Percentiles rank a stretch among this genome's conserved stretches.
phyloP scores from a whole-genome alignment of 2,113 vertebrate species.

The Alethe castanea region DNA sequence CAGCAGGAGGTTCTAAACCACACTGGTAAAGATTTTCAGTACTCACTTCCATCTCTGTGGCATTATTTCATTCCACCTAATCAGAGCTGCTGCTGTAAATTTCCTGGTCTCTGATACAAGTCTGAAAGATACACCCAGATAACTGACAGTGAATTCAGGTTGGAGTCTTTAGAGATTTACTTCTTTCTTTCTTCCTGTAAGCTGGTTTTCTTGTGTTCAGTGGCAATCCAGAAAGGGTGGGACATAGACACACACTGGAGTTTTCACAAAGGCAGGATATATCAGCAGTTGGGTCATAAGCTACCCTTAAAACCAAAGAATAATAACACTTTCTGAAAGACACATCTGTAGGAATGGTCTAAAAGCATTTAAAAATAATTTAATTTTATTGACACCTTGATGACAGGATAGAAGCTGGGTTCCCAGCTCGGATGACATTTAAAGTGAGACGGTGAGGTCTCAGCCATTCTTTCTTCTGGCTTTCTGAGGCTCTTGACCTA shows the following conservation, averaged over 20 bases:
- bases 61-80: slow-evolving; percentile 9
- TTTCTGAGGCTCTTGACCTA: background rate
- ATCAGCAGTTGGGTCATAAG: background rate
- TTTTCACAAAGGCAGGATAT: background rate
- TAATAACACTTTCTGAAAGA: background rate
- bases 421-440: background rate
- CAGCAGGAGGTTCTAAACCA: background rate
- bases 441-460: background rate
- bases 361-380: background rate
- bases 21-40: background rate
- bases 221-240: background rate
- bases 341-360: background rate
- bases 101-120: background rate
- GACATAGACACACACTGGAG: background rate
- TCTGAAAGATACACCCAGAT: background rate
- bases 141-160: background rate
- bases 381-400: background rate
- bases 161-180: background rate
- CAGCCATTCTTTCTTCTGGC: background rate
- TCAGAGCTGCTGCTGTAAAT: slow-evolving; percentile 7
- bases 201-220: background rate
- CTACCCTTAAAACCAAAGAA: background rate
- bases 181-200: background rate
- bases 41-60: background rate
- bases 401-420: background rate